A percentile compares a stretch with the other conserved stretches of the same genome.
Evolutionary conservation across 2,888 invertebrate genomes (phyloP).

Genomic region (Brachyopa scutellaris): DNA sequence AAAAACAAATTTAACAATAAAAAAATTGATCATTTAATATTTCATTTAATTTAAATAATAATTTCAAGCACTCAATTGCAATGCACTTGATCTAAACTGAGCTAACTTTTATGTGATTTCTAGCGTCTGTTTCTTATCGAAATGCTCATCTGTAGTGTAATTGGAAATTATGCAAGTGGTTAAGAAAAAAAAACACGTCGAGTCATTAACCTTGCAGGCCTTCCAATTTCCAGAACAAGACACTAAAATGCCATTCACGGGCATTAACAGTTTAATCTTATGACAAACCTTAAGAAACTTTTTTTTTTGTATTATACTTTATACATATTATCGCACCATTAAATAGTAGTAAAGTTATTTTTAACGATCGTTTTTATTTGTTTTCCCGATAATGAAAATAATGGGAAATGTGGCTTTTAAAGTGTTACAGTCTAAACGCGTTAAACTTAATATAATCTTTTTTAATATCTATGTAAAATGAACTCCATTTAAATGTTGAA

Average conservation of each 20-base stretch:
- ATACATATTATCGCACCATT: neutral
- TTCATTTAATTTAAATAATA: no score
- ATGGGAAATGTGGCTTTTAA: conserved; percentile 3
- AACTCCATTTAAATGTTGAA: no score
- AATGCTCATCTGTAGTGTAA: conserved; percentile 1
- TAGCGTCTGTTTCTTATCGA: neutral
- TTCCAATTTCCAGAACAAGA: neutral
- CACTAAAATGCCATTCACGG: neutral
- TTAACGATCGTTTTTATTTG: conserved; percentile 16
- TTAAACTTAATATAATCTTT: neutral
- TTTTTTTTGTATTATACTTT: no score
- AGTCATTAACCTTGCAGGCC: neutral
- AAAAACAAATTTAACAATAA: no score
- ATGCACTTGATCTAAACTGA: no score
- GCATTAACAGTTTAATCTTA: neutral
- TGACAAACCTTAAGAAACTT: neutral
- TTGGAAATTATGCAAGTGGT: conserved; percentile 17
- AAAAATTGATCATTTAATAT: no score
- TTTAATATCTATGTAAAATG: no score
- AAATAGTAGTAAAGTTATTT: conserved; percentile 7
- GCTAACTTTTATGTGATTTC: no score
- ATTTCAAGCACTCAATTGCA: no score
- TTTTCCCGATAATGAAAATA: conserved; percentile 9
- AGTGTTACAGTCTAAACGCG: neutral
- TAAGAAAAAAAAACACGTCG: conserved; percentile 7